Evolutionary conservation across 2,888 invertebrate species (phyloP).

Genomic region (Mesopsocus fuscifrons): DNA sequence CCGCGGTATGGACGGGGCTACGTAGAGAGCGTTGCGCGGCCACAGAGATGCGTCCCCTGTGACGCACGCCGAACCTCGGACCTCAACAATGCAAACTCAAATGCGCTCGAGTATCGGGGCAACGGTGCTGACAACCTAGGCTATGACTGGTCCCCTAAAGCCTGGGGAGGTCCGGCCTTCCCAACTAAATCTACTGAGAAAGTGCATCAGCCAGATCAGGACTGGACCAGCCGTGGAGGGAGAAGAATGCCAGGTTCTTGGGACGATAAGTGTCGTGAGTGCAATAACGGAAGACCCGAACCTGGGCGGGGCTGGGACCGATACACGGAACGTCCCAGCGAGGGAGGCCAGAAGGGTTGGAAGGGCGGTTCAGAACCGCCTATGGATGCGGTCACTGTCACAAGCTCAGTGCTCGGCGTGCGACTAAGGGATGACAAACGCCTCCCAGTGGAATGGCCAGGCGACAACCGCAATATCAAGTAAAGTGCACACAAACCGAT

Average conservation of each 20-base stretch:
- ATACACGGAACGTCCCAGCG: background rate
- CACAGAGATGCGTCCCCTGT: background rate
- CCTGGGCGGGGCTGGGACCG: background rate
- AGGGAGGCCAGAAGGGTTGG: background rate
- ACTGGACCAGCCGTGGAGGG: background rate
- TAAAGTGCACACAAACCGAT: no score
- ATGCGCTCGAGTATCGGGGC: slow-evolving; percentile 16
- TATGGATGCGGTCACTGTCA: slow-evolving; percentile 1
- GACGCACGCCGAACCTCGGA: background rate
- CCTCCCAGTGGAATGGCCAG: background rate
- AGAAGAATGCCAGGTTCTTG: background rate
- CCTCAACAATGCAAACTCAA: background rate
- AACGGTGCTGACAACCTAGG: slow-evolving; percentile 20
- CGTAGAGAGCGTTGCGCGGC: background rate
- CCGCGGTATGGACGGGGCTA: slow-evolving; percentile 6
- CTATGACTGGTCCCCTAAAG: slow-evolving; percentile 18
- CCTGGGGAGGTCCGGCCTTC: slow-evolving; percentile 8
- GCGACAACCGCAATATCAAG: background rate
- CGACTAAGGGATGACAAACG: background rate
- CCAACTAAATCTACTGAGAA: slow-evolving; percentile 11
- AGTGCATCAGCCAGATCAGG: background rate
- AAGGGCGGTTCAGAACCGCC: background rate
- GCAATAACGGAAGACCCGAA: background rate
- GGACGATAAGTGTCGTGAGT: background rate
- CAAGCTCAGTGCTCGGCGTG: background rate